Conservation (phyloP, 2,888 invertebrate genomes). For the Microctonus hyperodae region DNA sequence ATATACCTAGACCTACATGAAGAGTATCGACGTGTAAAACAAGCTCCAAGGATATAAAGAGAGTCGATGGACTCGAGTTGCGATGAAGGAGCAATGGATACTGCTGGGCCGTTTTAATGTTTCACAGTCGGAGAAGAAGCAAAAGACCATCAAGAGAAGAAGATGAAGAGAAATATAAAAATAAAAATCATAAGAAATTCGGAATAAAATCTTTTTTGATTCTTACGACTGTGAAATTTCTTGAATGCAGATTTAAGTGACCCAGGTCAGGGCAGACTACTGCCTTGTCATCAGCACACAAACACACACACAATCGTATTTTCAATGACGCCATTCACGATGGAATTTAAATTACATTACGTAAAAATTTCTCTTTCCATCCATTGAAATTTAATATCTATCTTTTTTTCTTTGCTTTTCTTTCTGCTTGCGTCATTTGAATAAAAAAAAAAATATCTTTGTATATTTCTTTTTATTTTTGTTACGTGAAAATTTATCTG, state of each 20-base stretch:
- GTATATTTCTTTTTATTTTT: too few relatives aligned
- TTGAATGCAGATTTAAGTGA: background rate
- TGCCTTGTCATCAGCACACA: background rate
- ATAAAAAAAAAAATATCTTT: too few relatives aligned
- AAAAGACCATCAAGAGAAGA: background rate
- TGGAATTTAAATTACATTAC: background rate
- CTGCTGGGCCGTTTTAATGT: background rate
- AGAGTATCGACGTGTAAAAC: background rate
- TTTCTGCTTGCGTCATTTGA: too few relatives aligned
- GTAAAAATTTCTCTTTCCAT: background rate
- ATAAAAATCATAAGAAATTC: background rate
- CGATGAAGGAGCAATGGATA: background rate
- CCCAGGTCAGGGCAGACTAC: slow-evolving; percentile 16
- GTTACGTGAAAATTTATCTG: background rate
- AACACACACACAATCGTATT: background rate
- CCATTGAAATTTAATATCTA: too few relatives aligned
- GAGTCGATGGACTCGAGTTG: slow-evolving; percentile 22
- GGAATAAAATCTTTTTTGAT: background rate
- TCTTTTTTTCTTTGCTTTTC: too few relatives aligned
- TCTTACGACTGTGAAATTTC: slow-evolving; percentile 2
- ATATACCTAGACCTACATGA: slow-evolving; percentile 12
- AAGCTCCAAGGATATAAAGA: slow-evolving; percentile 17
- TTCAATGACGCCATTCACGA: background rate
- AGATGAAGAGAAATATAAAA: background rate
- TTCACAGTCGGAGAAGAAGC: background rate